Percentiles rank a stretch among this genome's conserved stretches.
phyloP scores from a whole-genome alignment of 2,888 invertebrate species.

The Himalopsyche tibetana region DNA sequence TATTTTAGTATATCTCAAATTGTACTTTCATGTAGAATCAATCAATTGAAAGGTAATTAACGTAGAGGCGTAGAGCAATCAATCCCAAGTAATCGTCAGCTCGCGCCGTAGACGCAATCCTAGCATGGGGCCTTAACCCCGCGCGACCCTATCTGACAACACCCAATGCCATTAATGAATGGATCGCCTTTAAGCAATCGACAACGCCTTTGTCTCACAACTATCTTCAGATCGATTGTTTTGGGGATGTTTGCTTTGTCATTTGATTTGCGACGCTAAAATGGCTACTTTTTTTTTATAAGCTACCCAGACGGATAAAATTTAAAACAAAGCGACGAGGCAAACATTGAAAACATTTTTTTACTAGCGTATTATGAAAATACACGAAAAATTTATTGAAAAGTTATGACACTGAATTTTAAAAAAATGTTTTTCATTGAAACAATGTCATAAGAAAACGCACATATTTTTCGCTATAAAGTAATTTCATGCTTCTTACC shows the following conservation, averaged over 20 bases:
- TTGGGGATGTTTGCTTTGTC: not conserved
- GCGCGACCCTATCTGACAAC: not conserved
- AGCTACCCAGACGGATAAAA: no score
- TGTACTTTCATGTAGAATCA: not conserved
- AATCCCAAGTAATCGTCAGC: constrained; percentile 47
- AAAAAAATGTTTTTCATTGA: no score
- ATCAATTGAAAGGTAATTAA: no score
- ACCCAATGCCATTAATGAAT: constrained; percentile 44
- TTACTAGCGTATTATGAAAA: no score
- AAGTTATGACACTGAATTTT: no score
- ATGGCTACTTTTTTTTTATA: not conserved
- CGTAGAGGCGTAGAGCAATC: constrained; percentile 49
- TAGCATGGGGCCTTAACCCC: not conserved
- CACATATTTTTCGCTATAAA: no score
- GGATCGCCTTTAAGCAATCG: constrained; percentile 53
- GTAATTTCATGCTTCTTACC: no score
- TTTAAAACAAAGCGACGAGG: no score
- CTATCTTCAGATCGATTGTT: not conserved
- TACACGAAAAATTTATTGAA: no score
- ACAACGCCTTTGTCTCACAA: constrained; percentile 50
- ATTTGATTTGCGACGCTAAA: not conserved
- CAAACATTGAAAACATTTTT: no score
- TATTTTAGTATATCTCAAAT: not conserved
- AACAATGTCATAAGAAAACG: no score
- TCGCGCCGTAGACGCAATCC: constrained; percentile 6